Conservation (phyloP, 2,113 vertebrate genomes). For the Aphelocoma coerulescens region DNA sequence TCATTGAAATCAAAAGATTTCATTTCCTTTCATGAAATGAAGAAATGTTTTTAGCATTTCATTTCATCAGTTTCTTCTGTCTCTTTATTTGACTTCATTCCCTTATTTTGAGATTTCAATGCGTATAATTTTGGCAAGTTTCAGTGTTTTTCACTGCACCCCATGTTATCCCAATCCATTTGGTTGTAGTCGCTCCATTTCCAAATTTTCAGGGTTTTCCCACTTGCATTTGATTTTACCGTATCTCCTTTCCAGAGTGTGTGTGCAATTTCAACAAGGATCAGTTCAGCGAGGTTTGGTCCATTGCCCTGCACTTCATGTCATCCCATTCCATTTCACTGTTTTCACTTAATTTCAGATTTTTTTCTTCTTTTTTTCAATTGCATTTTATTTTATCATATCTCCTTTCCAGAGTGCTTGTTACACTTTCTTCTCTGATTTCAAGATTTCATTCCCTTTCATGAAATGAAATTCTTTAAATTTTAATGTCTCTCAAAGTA, state of each 20-base stretch:
- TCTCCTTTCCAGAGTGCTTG: not conserved
- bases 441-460: not conserved
- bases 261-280: not conserved
- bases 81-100: not conserved
- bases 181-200: not conserved
- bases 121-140: not conserved
- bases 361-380: not conserved
- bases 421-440: not conserved
- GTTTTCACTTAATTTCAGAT: not conserved
- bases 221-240: not conserved
- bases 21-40: not conserved
- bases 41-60: not conserved
- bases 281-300: rapidly evolving
- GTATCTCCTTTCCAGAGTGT: not conserved
- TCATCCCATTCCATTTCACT: not conserved
- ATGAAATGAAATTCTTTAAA: not conserved
- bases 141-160: not conserved
- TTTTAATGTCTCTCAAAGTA: not conserved
- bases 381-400: not conserved
- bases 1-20: not conserved
- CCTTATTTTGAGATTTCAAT: not conserved
- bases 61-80: not conserved
- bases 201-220: not conserved
- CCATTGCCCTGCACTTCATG: not conserved
- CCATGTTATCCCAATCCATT: not conserved